A percentile compares a stretch with the other conserved stretches of the same genome.
phyloP scores from a whole-genome alignment of 2,113 vertebrate species.

The Dipodomys merriami region DNA sequence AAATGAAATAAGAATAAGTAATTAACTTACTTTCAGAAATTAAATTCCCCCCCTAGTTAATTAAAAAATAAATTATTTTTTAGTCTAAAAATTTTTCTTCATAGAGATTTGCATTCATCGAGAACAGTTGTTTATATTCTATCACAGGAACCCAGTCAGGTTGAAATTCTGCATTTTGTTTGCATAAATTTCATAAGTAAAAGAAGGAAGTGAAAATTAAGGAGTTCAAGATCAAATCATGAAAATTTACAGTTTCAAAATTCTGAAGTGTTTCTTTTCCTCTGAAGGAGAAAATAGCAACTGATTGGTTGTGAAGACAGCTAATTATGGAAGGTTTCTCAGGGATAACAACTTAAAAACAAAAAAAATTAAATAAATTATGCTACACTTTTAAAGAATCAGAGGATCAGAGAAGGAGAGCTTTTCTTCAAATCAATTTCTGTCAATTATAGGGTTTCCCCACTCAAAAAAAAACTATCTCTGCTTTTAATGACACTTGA shows the following conservation, averaged over 20 bases:
- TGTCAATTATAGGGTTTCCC: background rate
- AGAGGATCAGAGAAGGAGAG: background rate
- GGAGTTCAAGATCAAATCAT: conserved; percentile 11
- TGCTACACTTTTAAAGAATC: background rate
- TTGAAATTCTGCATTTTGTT: conserved; percentile 26
- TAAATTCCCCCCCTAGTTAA: background rate
- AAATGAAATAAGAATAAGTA: background rate
- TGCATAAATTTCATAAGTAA: background rate
- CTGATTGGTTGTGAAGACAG: background rate
- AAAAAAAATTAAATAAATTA: background rate
- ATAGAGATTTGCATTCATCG: background rate
- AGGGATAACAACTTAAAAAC: background rate
- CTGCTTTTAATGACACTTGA: background rate
- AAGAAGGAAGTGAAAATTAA: background rate
- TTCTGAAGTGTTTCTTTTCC: background rate
- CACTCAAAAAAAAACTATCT: background rate
- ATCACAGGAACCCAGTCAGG: background rate
- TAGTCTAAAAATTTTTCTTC: conserved; percentile 1
- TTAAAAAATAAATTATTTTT: background rate
- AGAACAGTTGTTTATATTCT: background rate
- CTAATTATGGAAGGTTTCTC: background rate
- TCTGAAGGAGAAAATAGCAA: background rate
- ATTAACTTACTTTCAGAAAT: too few species aligned
- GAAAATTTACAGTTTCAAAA: conserved; percentile 15
- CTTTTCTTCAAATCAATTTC: background rate